phyloP scores from a whole-genome alignment of 1,140 invertebrate genomes.

The Conus ventricosus region DNA sequence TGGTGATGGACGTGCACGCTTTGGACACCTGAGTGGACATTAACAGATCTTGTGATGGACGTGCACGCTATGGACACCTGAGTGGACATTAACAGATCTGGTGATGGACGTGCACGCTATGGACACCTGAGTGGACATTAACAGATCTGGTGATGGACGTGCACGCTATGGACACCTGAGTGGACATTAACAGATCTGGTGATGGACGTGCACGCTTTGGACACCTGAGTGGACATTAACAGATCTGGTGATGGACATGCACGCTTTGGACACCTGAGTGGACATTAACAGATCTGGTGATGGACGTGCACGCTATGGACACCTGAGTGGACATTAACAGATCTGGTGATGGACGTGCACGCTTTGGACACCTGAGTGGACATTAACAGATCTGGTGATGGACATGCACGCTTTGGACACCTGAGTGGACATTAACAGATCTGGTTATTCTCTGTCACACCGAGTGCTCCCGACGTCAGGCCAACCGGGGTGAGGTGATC shows the following conservation, averaged over 20 bases:
- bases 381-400: slow-evolving; percentile 75
- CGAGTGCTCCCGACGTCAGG: too few species aligned
- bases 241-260: slow-evolving; percentile 90
- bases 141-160: too few species aligned
- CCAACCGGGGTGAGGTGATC: too few species aligned
- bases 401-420: slow-evolving; percentile 90
- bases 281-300: too few species aligned
- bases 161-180: slow-evolving; percentile 87
- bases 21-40: slow-evolving; percentile 82
- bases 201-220: slow-evolving; percentile 91
- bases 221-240: slow-evolving; percentile 79
- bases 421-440: slow-evolving; percentile 69
- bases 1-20: slow-evolving; percentile 91
- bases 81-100: too few species aligned
- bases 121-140: slow-evolving; percentile 80
- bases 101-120: slow-evolving; percentile 92
- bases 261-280: slow-evolving; percentile 86
- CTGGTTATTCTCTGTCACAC: too few species aligned
- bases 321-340: slow-evolving; percentile 78
- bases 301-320: slow-evolving; percentile 90
- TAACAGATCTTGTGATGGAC: too few species aligned
- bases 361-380: slow-evolving; percentile 84
- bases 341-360: slow-evolving; percentile 90
- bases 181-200: too few species aligned
- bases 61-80: slow-evolving; percentile 90